Base-by-base conservation (phyloP, 2,888 invertebrate genomes). In the Nephrotoma appendiculata region DNA sequence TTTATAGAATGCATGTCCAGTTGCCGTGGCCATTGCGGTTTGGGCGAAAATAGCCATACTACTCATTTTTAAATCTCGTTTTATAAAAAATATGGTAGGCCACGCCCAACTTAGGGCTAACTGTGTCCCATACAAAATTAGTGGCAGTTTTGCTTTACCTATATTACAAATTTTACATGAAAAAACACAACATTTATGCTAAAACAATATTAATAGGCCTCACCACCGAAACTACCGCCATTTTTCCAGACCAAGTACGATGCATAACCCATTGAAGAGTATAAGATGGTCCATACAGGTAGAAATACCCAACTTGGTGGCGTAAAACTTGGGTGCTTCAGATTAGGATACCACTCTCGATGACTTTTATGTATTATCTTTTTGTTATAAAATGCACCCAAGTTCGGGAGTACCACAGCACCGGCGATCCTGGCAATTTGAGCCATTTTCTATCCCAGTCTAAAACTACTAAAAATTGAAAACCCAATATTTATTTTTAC, bases 1-100 rank as follows among this genome's bases (percentile, higher is more conserved):
- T 87, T 91, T 91, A 89, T 93, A 94, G 90, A 95, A 96, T 45
- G 93, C 90, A 2, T 93, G 89, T 0, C 93, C 93, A 88, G 94
- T 93, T 0, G 92, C 93, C 3, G 93, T 92, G 0, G 94, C 95
- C 0, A 93, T 92, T 0, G 91, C 92, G 88, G 94, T 94, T 2
- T 95, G 89, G 0, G 93, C 92, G 31, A 93, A 88, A 41, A 95
- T 93, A 89, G 95, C 94, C 88, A 93, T 92, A 43, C 95, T 92
- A 31, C 94, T 86, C 6, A 94, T 92, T 92, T 95, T 94, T n/a
- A 95, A 92, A 88, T 94, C 93, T 88, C 94, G 95, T 43, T 93
- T 91, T 83, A 95, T 95, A 90, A 97, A 97, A 92, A 97, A 97
- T 43, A 97, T 93, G 1, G 96, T 96, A 0, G 95, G 94, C 97